Evolutionary conservation across 1,140 invertebrate genomes (phyloP), one percentile per base, ranked within the genome.

Genomic region (Drosophila baimaii): DNA sequence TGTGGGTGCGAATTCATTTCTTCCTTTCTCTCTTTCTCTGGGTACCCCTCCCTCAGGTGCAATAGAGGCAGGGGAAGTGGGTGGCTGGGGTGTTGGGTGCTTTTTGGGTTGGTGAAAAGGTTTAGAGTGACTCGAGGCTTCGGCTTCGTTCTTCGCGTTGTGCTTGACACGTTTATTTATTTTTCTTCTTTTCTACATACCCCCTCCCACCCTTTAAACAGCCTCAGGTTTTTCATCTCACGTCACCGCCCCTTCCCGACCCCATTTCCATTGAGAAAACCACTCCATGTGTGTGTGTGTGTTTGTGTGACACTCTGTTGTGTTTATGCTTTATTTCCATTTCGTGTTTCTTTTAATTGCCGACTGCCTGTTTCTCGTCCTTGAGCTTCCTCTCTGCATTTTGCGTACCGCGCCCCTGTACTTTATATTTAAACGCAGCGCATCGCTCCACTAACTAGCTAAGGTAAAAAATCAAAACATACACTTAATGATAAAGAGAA

Each of bases 401-500:
- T 10, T 27, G 9, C 35, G 2, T 25, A 17, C 33, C 64, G 6
- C 39, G 9, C 15, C 4, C 25, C 33, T 15, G 7, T 31, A 17
- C 70, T 59, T 61, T 84, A 84, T 84, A 85, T 84, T 84, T 85
- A 84, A 84, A 84, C 73, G 77, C 63, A 52, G 33, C 13, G 17
- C 49, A 52, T 77, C 44, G 58, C 58, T 49, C 62, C 39, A 41
- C 72, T 41, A 75, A 75, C 70, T 43, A 65, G 58, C 64, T 66
- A 21, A 68, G 31, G 61, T 29, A 49, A 56, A 70, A 70, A 55
- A 76, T 33, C 52, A 70, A 51, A 55, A 62, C 21, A 70, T 71
- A 71, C 35, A 70, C 62, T 54, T 35, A 3, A 70, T 23, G 35
- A 55, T 27, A 21, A 9, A 51, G 12, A 33, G 27, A 15, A 29